Conservation (phyloP, 1,140 invertebrate species). For the Cecropterus lyciades region DNA sequence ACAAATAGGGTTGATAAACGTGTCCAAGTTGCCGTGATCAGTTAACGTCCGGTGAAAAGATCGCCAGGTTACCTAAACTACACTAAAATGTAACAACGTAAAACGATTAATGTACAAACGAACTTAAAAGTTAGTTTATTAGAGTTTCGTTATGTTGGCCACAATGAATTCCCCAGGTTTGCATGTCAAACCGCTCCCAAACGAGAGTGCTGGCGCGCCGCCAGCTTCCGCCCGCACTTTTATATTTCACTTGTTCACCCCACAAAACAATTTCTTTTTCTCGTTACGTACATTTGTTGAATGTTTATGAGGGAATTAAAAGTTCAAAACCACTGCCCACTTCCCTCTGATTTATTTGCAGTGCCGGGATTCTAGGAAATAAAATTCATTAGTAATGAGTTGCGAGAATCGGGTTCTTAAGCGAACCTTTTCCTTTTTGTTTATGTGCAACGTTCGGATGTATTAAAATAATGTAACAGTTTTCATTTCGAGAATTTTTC, state of each 20-base stretch:
- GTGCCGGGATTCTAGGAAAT: too few species aligned
- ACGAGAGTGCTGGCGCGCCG: conserved; percentile 45
- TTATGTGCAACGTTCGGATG: not conserved
- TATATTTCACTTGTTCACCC: conserved; percentile 47
- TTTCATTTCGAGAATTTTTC: too few species aligned
- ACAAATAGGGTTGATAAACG: too few species aligned
- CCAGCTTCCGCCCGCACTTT: conserved; percentile 48
- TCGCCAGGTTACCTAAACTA: too few species aligned
- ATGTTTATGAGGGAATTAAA: conserved; percentile 41
- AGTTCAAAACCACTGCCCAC: conserved; percentile 38
- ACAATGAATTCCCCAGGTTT: conserved; percentile 37
- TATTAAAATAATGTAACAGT: not conserved
- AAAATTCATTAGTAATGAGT: conserved; percentile 35
- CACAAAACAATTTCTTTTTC: conserved; percentile 46
- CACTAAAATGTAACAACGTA: too few species aligned
- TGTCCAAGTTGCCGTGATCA: too few species aligned
- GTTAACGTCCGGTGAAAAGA: too few species aligned
- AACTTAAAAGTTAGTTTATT: conserved; percentile 19
- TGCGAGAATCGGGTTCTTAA: conserved; percentile 23
- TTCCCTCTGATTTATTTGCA: conserved; percentile 37
- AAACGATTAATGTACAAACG: conserved; percentile 3
- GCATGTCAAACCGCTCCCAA: conserved; percentile 46
- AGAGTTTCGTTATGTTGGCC: conserved; percentile 28
- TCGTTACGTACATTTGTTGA: too few species aligned
- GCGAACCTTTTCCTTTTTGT: too few species aligned